Conservation (phyloP, 1,140 invertebrate species). For the Homarus americanus region DNA sequence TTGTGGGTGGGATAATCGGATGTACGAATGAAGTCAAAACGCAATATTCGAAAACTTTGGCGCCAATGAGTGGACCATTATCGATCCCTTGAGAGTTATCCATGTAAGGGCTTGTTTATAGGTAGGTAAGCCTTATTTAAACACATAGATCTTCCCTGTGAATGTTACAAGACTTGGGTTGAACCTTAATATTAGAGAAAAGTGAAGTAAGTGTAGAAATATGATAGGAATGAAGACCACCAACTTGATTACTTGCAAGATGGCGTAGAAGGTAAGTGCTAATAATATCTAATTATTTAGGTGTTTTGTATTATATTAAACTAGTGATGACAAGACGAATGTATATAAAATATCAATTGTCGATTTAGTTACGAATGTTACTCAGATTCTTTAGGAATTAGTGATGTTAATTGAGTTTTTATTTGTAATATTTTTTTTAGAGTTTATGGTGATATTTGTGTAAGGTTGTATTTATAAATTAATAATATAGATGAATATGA, state of each 20-base stretch:
- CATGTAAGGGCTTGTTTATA: background rate
- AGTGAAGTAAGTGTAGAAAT: background rate
- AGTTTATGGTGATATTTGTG: background rate
- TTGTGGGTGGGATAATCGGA: background rate
- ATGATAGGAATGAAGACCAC: background rate
- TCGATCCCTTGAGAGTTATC: conserved; percentile 17
- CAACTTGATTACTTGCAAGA: conserved; percentile 38
- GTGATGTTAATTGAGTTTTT: too few species aligned
- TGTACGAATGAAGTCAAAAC: background rate
- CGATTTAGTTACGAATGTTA: too few species aligned
- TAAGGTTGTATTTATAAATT: background rate
- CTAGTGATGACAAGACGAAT: too few species aligned
- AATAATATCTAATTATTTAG: too few species aligned
- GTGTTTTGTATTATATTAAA: too few species aligned
- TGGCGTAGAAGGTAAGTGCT: conserved; percentile 57
- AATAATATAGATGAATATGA: background rate
- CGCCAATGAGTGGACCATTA: conserved; percentile 43
- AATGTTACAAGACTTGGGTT: conserved; percentile 7
- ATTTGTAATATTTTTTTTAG: background rate
- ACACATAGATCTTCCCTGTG: background rate
- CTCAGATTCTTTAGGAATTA: too few species aligned
- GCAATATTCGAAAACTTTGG: conserved; percentile 37
- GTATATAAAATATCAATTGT: too few species aligned
- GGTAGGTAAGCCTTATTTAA: background rate
- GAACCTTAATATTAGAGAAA: background rate